Conservation (phyloP, 2,888 invertebrate species). For the Sarcophaga variegata region DNA sequence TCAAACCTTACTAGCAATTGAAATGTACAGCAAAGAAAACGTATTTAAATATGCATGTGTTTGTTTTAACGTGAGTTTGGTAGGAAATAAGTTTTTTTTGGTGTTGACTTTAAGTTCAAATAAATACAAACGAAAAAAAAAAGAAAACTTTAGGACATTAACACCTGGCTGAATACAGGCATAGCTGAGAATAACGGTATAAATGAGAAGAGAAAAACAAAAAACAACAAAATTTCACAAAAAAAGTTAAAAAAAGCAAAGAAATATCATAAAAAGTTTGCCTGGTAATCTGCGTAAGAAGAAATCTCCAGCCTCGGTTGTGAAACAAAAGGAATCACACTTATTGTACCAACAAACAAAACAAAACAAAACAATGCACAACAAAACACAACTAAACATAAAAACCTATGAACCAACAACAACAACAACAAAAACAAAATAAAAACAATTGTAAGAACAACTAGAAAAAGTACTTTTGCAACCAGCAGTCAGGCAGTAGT, state of each 20-base stretch:
- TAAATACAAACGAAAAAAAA: constrained; percentile 29
- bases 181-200: too few species aligned
- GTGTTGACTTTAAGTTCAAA: constrained; percentile 49
- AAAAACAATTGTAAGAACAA: not conserved
- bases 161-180: constrained; percentile 43
- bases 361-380: not conserved
- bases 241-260: constrained; percentile 3
- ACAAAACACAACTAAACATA: not conserved
- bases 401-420: not conserved
- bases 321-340: too few species aligned
- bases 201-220: not conserved
- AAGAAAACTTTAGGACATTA: constrained; percentile 60
- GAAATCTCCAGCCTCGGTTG: too few species aligned
- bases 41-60: not conserved
- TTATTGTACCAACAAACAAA: not conserved
- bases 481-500: not conserved
- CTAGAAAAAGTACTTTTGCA: not conserved
- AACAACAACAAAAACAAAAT: not conserved
- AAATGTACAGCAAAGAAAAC: too few species aligned
- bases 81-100: constrained; percentile 9
- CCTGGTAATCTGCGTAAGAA: too few species aligned
- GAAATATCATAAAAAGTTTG: not conserved
- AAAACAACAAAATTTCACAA: not conserved
- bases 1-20: too few species aligned
- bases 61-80: too few species aligned